Evolutionary conservation across 2,888 invertebrate genomes (phyloP).

Genomic region (Agelastica alni): DNA sequence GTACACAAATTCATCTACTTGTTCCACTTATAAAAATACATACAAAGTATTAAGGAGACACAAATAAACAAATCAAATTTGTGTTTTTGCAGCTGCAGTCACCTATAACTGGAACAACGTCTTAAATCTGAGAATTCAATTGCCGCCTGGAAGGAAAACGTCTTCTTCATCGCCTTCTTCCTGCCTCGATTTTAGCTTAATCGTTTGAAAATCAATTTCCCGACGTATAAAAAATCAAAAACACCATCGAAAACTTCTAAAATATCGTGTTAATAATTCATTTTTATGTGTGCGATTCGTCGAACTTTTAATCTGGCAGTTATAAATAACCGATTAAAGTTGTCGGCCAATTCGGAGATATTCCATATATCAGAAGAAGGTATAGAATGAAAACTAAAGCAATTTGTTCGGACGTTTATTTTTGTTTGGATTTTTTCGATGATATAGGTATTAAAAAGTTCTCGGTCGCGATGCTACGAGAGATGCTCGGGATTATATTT

Average conservation of each 20-base stretch:
- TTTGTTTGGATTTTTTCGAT: conserved; percentile 27
- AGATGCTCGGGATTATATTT: too few relatives aligned
- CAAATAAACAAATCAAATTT: too few relatives aligned
- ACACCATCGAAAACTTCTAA: conserved; percentile 18
- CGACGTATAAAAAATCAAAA: conserved; percentile 8
- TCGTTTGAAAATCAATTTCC: conserved; percentile 15
- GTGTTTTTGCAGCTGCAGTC: too few relatives aligned
- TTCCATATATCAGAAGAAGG: conserved; percentile 28
- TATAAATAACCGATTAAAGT: conserved; percentile 31
- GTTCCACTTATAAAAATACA: too few relatives aligned
- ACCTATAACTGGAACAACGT: too few relatives aligned
- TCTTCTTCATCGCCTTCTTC: too few relatives aligned
- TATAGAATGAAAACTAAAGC: conserved; percentile 28
- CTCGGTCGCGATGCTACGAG: background rate
- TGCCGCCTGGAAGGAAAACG: too few relatives aligned
- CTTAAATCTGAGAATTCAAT: too few relatives aligned
- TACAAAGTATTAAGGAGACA: too few relatives aligned
- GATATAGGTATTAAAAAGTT: conserved; percentile 13
- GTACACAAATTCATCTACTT: too few relatives aligned
- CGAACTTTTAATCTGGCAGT: conserved; percentile 24
- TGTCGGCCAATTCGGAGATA: conserved; percentile 23
- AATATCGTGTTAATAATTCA: conserved; percentile 27
- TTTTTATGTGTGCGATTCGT: conserved; percentile 26
- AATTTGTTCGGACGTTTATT: conserved; percentile 30
- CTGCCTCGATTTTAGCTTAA: background rate